Evolutionary conservation across 2,888 invertebrate genomes (phyloP), one percentile per base, ranked within the genome.

Genomic region (Melieria omissa): DNA sequence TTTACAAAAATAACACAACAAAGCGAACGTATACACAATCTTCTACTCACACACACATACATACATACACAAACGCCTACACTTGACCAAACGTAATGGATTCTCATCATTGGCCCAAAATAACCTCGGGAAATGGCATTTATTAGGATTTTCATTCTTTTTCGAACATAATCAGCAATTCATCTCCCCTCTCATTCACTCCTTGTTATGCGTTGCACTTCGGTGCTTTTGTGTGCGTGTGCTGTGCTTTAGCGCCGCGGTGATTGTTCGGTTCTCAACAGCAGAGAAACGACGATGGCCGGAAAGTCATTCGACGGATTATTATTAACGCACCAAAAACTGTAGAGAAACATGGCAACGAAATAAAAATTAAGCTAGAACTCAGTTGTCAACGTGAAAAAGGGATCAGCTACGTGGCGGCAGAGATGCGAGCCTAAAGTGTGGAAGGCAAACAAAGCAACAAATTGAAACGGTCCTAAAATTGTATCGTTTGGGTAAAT

Each of bases 321-420:
- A 66, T 66, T 70, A 70, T 73, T 73, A 70, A 70, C 73, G 29
- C 29, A 70, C 70, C 63, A 67, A 66, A 73, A 67, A 70, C 64
- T 29, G 29, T 3, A 29, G 29, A 29, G 29, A 29, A 29, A 29
- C 2, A 29, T 29, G 29, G 29, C 29, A 29, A 29, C 29, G 29
- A 29, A 29, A 29, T 29, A 29, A 29, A 29, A 29, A 29, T 2
- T 29, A 3, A 29, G 29, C 29, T 29, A 29, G 29, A 29, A 29
- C 2, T 29, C 2, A 29, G 29, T 29, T 29, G 29, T 29, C 29
- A 29, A 29, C 29, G 29, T 29, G 29, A 3, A 29, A 64, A 12
- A 64, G 52, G 9, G 29, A 52, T 41, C 9, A 52, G 14, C 10
- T 52, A 7, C 14, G 52, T 52, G 5, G 29, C 29, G 5, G 29